phyloP scores from a whole-genome alignment of 2,888 invertebrate species.

The Rhagonycha lutea region DNA sequence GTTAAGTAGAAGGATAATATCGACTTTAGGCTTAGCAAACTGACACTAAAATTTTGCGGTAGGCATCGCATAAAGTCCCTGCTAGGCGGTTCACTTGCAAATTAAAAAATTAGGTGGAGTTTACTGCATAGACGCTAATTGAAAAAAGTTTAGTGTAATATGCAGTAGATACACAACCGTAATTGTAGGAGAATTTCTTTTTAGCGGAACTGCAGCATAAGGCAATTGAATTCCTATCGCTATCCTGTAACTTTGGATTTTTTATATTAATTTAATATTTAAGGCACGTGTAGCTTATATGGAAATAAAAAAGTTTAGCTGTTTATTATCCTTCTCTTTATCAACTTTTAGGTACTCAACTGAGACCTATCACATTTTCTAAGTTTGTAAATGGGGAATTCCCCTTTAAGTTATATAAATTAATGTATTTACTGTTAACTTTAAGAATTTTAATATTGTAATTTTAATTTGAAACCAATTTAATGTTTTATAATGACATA shows the following conservation, averaged over 20 bases:
- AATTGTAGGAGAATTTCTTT: too few relatives aligned
- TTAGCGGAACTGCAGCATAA: background rate
- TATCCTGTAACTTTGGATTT: background rate
- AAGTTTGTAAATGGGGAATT: background rate
- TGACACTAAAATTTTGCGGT: too few relatives aligned
- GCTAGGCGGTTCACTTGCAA: too few relatives aligned
- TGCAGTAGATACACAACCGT: too few relatives aligned
- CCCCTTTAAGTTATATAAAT: background rate
- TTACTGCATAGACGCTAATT: too few relatives aligned
- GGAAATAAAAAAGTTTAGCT: background rate
- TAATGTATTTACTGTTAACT: background rate
- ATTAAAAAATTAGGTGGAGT: too few relatives aligned
- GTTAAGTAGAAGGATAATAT: background rate
- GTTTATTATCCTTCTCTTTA: background rate
- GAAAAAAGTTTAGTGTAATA: too few relatives aligned
- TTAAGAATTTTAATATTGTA: background rate
- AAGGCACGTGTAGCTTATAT: background rate
- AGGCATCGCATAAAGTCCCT: too few relatives aligned
- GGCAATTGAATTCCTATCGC: background rate
- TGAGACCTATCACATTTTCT: background rate
- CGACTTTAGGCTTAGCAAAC: background rate
- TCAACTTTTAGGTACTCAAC: background rate
- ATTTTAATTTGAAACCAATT: background rate
- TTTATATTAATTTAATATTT: background rate
- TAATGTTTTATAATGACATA: constrained; percentile 3